Base-by-base conservation (phyloP, 2,797 vertebrate species). In the Huso huso region DNA sequence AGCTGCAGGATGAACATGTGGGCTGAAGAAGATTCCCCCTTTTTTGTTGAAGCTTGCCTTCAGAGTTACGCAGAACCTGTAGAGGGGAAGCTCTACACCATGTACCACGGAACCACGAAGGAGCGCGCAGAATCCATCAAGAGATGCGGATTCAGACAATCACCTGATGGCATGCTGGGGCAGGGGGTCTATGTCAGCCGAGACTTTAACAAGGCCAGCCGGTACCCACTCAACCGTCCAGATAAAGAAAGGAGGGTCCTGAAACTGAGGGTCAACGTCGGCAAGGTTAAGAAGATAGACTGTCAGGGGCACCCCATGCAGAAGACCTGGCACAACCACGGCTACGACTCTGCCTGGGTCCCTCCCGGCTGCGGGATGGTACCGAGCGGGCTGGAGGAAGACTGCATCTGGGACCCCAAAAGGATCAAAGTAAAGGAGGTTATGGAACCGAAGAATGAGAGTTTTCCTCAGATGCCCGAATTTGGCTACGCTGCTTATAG, bases 121-220 rank as follows among this genome's bases (percentile, higher is more conserved):
- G 0, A 0, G 0, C 52, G 0, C 1, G 79, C 80, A 7, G 0
- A 7, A 0, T 0, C 1, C 8, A 87, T 89, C 55, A 0, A 0
- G 6, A 0, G 0, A 0, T 0, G 0, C 0, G 82, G 84, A 0
- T 87, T 89, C 61, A 0, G 0, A 0, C 78, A 0, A 51, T 87
- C 86, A 10, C 0, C 0, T 0, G 3, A 0, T 0, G 85, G 84
- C 71, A 84, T 86, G 81, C 73, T 88, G 0, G 87, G 86, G 1
- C 66, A 0, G 0, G 87, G 86, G 0, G 75, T 89, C 15, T 89
- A 87, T 71, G 80, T 89, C 49, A 88, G 84, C 66, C 72, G 84
- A n/a, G 83, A 87, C 73, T 72, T 84, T 64, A 0, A 79, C 4
- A 89, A 87, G 69, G 86, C 85, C 0, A 78, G 70, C 2, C 72